Evolutionary conservation across 1,140 invertebrate genomes (phyloP), one percentile per base, ranked within the genome.

Genomic region (Trachymyrmex cornetzi): DNA sequence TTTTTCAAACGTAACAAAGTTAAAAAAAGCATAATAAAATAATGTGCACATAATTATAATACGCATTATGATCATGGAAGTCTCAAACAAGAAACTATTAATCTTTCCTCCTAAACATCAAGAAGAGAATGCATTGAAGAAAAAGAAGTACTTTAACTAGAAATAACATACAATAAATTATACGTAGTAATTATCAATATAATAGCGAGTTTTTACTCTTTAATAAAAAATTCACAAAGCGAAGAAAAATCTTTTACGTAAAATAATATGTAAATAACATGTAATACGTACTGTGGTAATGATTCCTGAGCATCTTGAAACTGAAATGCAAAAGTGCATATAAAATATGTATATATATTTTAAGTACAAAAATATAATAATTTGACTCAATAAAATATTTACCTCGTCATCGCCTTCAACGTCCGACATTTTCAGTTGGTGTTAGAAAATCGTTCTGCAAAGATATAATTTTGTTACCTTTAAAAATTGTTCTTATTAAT

Each of bases 261-360:
- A 44, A 64, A 27, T 82, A 75, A 59, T 27, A 64, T 66, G 0
- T 72, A 89, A 81, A 90, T 91, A 86, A 57, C 71, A 27, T 27
- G 11, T 22, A 0, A 50, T 90, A 90, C 89, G 48, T 88, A 94
- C 93, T 87, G 74, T n/a, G 92, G 77, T 44, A 94, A 59, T n/a
- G 87, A 87, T 80, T 95, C 95, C 59, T 93, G 93, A 53, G 95
- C 95, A 92, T 95, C 95, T 93, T 95, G 94, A 74, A 95, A 95
- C 95, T 95, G 79, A 77, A 94, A 94, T 24, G 87, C 24, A 87
- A 88, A 48, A 44, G 34, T 55, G 14, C 11, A 79, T 44, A 75
- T 80, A 61, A 64, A 57, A 67, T 82, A n/a, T 5, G 16, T 27
- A 30, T 27, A n/a, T 2, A 22, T n/a, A 0, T 63, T 63, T 27